Evolutionary conservation across 1,140 invertebrate species (phyloP), one percentile per base, ranked within the genome.

Genomic region (Pinna nobilis): DNA sequence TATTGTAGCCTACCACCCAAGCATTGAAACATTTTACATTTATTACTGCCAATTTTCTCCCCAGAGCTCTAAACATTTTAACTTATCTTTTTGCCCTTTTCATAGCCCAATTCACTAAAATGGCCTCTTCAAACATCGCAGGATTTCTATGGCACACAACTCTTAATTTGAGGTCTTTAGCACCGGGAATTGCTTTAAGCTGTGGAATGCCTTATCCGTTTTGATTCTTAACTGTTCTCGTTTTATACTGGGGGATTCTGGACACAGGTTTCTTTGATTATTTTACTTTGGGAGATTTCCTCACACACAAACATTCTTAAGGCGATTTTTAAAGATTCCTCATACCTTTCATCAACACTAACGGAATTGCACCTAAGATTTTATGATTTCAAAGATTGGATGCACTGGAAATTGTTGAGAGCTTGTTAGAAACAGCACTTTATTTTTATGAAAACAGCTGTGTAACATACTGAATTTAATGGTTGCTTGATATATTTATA

Each of bases 131-230:
- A 63, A 63, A 35, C 59, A 20, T 63, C 35, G 59, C 39, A 37
- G 59, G 59, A 35, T 35, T 44, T 63, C 59, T 35, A 25, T 63
- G 28, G 28, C n/a, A 15, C 39, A 63, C 18, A 23, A 18, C 59
- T 63, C 59, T 63, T 63, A 63, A 63, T 63, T 63, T 35, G 44
- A 37, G 37, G 59, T 63, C 59, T 63, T 63, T 63, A 63, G 59
- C 59, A 63, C 59, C 25, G 35, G n/a, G 37, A 41, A 63, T 63
- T 63, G 59, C 59, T 63, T 25, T 41, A 63, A 63, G 59, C 59
- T 63, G 35, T 11, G 59, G 37, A 63, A 63, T 63, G 59, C 44
- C n/a, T n/a, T n/a, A n/a, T n/a, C n/a, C n/a, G n/a, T n/a, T n/a
- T n/a, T n/a, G n/a, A 63, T 63, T 63, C 44, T 44, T 41, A 41